phyloP scores from a whole-genome alignment of 2,113 vertebrate species.

The Pachyramphus minor region DNA sequence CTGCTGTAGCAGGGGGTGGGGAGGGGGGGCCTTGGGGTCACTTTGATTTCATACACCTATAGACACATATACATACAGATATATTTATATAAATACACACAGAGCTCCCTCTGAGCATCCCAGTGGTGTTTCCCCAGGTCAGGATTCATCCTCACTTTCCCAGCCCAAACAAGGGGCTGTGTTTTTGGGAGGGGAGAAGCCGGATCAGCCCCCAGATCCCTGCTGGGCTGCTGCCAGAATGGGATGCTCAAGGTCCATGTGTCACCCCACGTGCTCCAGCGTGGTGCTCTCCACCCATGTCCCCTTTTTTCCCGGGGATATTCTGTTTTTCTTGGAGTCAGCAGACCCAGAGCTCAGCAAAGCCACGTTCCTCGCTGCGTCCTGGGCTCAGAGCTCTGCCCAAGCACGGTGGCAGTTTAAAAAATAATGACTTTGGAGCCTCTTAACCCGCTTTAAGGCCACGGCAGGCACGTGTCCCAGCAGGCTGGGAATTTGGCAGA shows the following conservation, averaged over 20 bases:
- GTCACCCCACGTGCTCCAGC: accelerated
- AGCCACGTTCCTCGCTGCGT: accelerated
- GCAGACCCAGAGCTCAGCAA: background rate
- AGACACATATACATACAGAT: background rate
- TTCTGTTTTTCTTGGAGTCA: background rate
- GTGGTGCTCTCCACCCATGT: accelerated
- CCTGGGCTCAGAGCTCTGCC: background rate
- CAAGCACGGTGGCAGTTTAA: background rate
- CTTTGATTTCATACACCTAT: background rate
- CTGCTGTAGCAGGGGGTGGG: background rate
- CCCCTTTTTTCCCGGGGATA: background rate
- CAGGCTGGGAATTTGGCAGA: background rate
- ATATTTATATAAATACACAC: background rate
- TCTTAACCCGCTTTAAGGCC: background rate
- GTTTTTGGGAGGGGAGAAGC: background rate
- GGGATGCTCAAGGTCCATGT: accelerated
- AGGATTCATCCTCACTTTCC: background rate
- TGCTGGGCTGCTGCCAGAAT: background rate
- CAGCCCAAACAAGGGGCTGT: accelerated
- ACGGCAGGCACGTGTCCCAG: background rate
- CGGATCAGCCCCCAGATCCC: background rate
- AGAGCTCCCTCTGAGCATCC: background rate
- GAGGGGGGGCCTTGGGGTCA: background rate
- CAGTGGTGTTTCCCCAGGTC: background rate
- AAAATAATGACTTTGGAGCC: background rate